Percentiles rank a stretch among this genome's conserved stretches.
Evolutionary conservation across 2,888 invertebrate species (phyloP).

Genomic region (Diachrysia chrysitis): DNA sequence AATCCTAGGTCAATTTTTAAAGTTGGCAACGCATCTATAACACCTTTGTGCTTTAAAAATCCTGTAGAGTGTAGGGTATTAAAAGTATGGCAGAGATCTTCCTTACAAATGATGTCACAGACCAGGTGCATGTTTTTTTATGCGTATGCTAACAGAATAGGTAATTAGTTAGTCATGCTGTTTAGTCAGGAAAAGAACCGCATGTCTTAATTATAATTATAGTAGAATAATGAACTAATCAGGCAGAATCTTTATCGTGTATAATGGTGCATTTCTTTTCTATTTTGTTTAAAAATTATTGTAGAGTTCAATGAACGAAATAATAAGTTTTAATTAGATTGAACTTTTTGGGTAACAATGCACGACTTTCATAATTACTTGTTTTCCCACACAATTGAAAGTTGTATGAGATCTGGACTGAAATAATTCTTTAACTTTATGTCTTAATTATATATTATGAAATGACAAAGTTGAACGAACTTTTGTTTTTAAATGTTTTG

Average conservation of each 20-base stretch:
- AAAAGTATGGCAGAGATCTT: no score
- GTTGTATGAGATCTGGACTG: slow-evolving; percentile 15
- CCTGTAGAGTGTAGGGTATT: no score
- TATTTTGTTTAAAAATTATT: slow-evolving; percentile 10
- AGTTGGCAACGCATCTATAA: no score
- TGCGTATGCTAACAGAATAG: background rate
- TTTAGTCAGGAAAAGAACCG: slow-evolving; percentile 34
- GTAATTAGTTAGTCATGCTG: slow-evolving; percentile 16
- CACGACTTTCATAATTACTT: slow-evolving; percentile 19
- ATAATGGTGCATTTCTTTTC: background rate
- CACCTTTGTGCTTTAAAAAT: no score
- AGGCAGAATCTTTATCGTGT: background rate
- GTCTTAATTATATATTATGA: background rate
- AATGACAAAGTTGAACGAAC: slow-evolving; percentile 9
- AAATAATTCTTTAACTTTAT: slow-evolving; percentile 13
- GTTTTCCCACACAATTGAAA: slow-evolving; percentile 34
- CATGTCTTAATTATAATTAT: background rate
- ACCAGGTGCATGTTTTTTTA: background rate
- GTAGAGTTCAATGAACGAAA: background rate
- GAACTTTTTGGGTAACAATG: slow-evolving; percentile 27
- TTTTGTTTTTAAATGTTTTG: slow-evolving; percentile 11
- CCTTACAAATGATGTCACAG: background rate
- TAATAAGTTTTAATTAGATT: slow-evolving; percentile 8
- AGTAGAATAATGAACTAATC: background rate
- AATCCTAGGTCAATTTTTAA: no score